These are phyloP conservation scores for Venustoraphidia nigricollis DNA, from an alignment of 2,888 invertebrate species.

Conservation along the genomic window DNA sequence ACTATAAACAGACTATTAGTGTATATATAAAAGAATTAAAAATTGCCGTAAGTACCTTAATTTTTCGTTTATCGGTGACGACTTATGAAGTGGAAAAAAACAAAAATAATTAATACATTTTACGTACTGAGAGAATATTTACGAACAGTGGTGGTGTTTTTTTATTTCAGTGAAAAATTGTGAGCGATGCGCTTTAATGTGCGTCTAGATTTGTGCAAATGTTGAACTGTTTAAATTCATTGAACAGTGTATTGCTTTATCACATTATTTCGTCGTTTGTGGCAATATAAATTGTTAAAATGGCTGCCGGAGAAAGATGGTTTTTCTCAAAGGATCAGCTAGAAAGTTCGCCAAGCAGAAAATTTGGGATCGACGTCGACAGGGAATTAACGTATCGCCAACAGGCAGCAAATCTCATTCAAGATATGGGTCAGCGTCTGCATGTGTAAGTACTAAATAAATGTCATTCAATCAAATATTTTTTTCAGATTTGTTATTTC, in stretches of 20 bases:
- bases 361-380: conserved; percentile 81
- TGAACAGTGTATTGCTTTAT: background rate
- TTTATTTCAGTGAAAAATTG: too few relatives aligned
- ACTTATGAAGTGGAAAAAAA: conserved; percentile 3
- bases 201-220: background rate
- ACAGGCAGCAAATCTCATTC: conserved; percentile 93
- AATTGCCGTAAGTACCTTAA: conserved; percentile 7
- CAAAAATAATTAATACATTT: too few relatives aligned
- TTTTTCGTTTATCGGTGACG: background rate
- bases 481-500: conserved; percentile 33
- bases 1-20: conserved; percentile 1
- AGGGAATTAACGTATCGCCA: conserved; percentile 92
- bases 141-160: too few relatives aligned
- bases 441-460: conserved; percentile 55
- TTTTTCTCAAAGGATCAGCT: conserved; percentile 90
- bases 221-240: conserved; percentile 4
- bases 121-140: too few relatives aligned
- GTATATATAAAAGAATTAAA: conserved; percentile 1
- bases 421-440: conserved; percentile 95
- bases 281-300: conserved; percentile 42
- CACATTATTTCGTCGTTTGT: conserved; percentile 25
- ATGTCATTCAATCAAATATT: conserved; percentile 32
- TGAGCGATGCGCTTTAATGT: too few relatives aligned
- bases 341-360: conserved; percentile 79
- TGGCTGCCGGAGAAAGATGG: conserved; percentile 79